Conservation (phyloP, 2,797 vertebrate genomes). For the Nyctibius grandis region DNA sequence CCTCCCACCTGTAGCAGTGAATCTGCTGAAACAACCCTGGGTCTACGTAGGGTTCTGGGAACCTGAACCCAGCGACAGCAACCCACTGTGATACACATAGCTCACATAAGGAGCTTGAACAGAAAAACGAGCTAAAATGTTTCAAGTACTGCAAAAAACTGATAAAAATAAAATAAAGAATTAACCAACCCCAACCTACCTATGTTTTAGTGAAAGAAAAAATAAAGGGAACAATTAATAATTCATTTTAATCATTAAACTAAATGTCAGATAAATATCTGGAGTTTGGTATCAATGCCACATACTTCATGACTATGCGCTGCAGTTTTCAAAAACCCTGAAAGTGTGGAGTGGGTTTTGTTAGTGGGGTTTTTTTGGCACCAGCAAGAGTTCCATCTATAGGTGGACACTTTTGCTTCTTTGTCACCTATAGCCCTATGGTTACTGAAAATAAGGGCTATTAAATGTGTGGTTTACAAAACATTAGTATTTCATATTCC, state of each 20-base stretch:
- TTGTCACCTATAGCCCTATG: not conserved
- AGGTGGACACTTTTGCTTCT: not conserved
- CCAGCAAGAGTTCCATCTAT: not conserved
- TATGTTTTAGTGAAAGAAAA: not conserved
- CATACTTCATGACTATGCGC: rapidly evolving
- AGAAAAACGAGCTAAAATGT: not conserved
- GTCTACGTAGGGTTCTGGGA: not conserved
- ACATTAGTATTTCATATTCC: constrained; percentile 41
- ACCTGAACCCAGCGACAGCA: not conserved
- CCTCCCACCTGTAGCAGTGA: not conserved
- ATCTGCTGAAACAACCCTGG: not conserved
- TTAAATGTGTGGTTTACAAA: constrained; percentile 16
- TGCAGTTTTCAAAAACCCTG: not conserved
- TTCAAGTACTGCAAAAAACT: not conserved
- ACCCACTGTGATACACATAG: not conserved
- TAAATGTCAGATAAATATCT: not conserved
- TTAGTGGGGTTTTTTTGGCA: no score
- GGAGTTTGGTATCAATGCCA: not conserved
- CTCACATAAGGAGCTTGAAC: rapidly evolving
- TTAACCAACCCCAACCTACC: not conserved
- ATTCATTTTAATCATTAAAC: not conserved
- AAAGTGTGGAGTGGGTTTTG: no score
- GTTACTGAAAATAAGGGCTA: not conserved
- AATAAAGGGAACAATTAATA: not conserved
- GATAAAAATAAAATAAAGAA: not conserved